Conservation (phyloP, 2,113 vertebrate genomes). For the Stegastes partitus region DNA sequence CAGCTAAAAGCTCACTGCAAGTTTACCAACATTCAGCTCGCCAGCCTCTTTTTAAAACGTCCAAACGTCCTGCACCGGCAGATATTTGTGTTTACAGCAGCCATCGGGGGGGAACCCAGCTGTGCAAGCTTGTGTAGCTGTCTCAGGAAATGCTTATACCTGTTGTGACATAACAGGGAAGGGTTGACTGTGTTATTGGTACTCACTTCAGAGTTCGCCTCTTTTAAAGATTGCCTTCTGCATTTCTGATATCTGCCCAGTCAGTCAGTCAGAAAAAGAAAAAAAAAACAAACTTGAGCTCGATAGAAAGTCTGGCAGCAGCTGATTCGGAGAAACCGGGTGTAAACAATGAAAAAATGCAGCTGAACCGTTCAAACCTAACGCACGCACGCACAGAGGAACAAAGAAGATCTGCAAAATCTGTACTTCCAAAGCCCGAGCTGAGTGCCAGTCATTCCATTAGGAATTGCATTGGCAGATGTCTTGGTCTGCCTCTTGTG, state of each 20-base stretch:
- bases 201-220: slow-evolving; percentile 12
- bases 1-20: neutral
- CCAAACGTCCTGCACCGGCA: slow-evolving; percentile 19
- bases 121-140: slow-evolving; percentile 19
- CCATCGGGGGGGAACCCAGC: neutral
- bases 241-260: slow-evolving; percentile 22
- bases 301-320: slow-evolving; percentile 7
- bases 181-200: neutral
- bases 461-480: slow-evolving; percentile 63
- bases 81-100: slow-evolving; percentile 19
- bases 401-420: slow-evolving; percentile 46
- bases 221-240: neutral
- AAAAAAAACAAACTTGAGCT: slow-evolving; percentile 4
- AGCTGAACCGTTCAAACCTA: slow-evolving; percentile 18
- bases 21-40: neutral
- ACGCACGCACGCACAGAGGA: slow-evolving; percentile 12
- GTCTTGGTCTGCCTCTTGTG: slow-evolving; percentile 29
- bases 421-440: slow-evolving; percentile 16
- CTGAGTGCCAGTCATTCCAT: slow-evolving; percentile 67
- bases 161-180: slow-evolving; percentile 33
- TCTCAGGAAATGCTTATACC: slow-evolving; percentile 28
- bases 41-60: neutral
- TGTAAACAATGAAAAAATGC: slow-evolving; percentile 3
- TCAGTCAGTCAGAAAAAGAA: too few relatives aligned
- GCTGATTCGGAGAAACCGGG: slow-evolving; percentile 14